Evolutionary conservation across 23 tunicate species (phyloP), one percentile per base, ranked within the genome.

Genomic region (Pegea sp.): DNA sequence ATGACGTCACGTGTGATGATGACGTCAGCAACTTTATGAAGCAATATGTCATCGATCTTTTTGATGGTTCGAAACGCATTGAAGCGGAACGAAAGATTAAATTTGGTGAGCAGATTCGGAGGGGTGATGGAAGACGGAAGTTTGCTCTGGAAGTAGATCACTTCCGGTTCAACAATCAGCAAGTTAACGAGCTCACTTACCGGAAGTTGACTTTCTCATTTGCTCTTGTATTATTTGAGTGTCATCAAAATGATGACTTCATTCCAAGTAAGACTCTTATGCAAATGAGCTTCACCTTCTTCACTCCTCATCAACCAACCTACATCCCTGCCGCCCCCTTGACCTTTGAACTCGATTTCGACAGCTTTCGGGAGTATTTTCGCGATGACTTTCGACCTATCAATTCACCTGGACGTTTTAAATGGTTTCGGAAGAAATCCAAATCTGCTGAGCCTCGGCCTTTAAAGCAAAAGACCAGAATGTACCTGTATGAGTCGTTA

Each of bases 261-360:
- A 26, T 66, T 28, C 93, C 93, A 18, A 62, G 69, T 25, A 80
- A 80, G 56, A 62, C 75, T 1, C 30, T 80, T 5, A 80, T 80
- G 93, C 71, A 80, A 30, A 80, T 80, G 93, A 57, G 79, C 26
- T 80, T 80, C 29, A 80, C 93, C 6, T 80, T 65, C 54, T 80
- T 71, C 49, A 71, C 71, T 48, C 34, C 65, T 54, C 93, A 79
- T 18, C 79, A 69, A 31, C 28, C n/a, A n/a, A n/a, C n/a, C n/a
- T n/a, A n/a, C n/a, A n/a, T n/a, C n/a, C n/a, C n/a, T n/a, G n/a
- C 54, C 5, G 26, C 25, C 32, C 11, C 64, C 33, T n/a, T 48
- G 29, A 38, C 20, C 24, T 56, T 48, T 42, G 50, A 49, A 28
- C 38, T 48, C 21, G 28, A 29, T n/a, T 23, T 25, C 29, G 30